phyloP scores from a whole-genome alignment of 2,797 vertebrate genomes.

The Rhadinocentrus ornatus region DNA sequence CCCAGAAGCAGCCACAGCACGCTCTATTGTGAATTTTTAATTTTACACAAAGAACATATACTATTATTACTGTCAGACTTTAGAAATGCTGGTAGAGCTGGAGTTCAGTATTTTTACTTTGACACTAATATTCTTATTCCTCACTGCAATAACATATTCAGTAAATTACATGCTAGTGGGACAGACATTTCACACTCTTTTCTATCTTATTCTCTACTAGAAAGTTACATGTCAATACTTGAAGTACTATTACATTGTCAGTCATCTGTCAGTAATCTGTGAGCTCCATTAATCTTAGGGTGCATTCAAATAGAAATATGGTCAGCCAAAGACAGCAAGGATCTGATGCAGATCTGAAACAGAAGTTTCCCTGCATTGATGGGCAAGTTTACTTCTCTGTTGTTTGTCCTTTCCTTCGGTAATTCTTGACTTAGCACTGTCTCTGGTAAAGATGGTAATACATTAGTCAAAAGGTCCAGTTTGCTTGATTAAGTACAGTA shows the following conservation, averaged over 20 bases:
- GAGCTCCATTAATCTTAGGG: not conserved
- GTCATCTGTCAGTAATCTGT: not conserved
- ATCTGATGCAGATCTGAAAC: too few relatives aligned
- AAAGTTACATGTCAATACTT: not conserved
- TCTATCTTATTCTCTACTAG: not conserved
- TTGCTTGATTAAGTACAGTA: too few relatives aligned
- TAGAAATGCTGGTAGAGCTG: not conserved
- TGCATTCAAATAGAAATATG: too few relatives aligned
- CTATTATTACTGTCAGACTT: slow-evolving; percentile 19
- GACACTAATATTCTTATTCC: not conserved
- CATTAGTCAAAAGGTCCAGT: too few relatives aligned
- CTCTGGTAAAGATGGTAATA: too few relatives aligned
- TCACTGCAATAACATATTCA: not conserved
- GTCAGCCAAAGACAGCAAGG: too few relatives aligned
- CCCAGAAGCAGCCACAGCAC: slow-evolving; percentile 4
- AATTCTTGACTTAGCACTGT: too few relatives aligned
- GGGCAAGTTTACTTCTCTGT: too few relatives aligned
- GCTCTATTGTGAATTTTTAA: slow-evolving; percentile 6
- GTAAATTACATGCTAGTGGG: not conserved
- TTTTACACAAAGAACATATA: not conserved
- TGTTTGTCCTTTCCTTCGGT: too few relatives aligned
- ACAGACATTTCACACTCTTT: not conserved
- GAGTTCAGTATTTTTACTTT: not conserved
- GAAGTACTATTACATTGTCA: not conserved
- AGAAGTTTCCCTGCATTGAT: too few relatives aligned